Evolutionary conservation across 2,888 invertebrate genomes (phyloP).

Genomic region (Andrena dorsata): DNA sequence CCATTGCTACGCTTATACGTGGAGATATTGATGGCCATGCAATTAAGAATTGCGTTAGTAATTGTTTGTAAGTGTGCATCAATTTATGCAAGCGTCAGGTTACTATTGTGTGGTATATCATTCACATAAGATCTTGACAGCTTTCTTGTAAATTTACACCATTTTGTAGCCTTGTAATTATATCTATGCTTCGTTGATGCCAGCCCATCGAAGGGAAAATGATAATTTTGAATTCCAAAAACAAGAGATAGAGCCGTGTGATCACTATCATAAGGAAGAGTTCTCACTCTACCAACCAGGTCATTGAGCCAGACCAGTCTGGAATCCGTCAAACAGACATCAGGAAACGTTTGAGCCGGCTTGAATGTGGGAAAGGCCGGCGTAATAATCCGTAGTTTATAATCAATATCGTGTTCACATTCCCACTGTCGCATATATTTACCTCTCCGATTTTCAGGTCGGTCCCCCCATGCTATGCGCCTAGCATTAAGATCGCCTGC

Average conservation of each 20-base stretch:
- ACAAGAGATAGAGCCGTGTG: not conserved
- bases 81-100: not conserved
- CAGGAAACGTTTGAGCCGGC: no score
- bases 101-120: not conserved
- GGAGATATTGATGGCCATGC: not conserved
- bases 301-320: no score
- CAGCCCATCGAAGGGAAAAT: not conserved
- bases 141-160: not conserved
- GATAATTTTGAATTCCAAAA: not conserved
- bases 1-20: not conserved
- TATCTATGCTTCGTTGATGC: not conserved
- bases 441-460: no score
- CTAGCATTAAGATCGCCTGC: no score
- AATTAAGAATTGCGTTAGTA: not conserved
- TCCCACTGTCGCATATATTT: no score
- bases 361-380: no score
- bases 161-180: no score
- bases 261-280: slow-evolving; percentile 10
- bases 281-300: not conserved
- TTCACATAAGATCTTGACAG: not conserved
- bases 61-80: not conserved
- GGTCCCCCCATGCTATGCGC: no score
- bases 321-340: no score
- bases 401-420: no score
- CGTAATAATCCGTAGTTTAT: no score